These are phyloP conservation scores for Limonius californicus DNA, from an alignment of 1,140 invertebrate species.

Conservation along the genomic window DNA sequence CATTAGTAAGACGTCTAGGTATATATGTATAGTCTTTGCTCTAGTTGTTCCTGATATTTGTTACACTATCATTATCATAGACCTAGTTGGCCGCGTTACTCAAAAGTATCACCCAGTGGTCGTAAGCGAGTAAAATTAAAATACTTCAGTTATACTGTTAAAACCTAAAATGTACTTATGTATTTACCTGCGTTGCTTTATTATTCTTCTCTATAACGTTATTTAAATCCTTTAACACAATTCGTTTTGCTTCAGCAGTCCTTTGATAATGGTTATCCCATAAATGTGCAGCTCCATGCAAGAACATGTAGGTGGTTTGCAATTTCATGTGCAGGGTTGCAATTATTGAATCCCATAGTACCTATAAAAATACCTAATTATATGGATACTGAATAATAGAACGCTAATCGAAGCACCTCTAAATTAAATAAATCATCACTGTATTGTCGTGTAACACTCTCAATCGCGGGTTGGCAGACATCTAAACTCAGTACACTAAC, in stretches of 20 bases:
- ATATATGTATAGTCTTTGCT: too few species aligned
- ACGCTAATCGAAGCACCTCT: background rate
- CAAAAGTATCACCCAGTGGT: too few species aligned
- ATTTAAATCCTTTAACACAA: background rate
- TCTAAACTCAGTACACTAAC: background rate
- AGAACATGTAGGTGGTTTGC: background rate
- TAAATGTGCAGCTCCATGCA: background rate
- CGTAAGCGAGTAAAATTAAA: too few species aligned
- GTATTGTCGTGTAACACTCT: background rate
- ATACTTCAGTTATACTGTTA: too few species aligned
- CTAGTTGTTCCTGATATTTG: too few species aligned
- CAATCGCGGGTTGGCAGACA: background rate
- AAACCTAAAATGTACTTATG: background rate
- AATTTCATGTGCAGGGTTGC: background rate
- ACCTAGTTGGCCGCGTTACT: too few species aligned
- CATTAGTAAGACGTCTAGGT: too few species aligned
- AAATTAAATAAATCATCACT: background rate
- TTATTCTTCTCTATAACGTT: background rate
- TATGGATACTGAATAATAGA: background rate
- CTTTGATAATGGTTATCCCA: background rate
- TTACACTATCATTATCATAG: too few species aligned
- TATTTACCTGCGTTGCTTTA: background rate
- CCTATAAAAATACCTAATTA: background rate
- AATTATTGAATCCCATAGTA: background rate
- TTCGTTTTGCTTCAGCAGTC: background rate